Conservation (phyloP, 92 coral and sea anemone genomes). For the Parazoanthus darwini region DNA sequence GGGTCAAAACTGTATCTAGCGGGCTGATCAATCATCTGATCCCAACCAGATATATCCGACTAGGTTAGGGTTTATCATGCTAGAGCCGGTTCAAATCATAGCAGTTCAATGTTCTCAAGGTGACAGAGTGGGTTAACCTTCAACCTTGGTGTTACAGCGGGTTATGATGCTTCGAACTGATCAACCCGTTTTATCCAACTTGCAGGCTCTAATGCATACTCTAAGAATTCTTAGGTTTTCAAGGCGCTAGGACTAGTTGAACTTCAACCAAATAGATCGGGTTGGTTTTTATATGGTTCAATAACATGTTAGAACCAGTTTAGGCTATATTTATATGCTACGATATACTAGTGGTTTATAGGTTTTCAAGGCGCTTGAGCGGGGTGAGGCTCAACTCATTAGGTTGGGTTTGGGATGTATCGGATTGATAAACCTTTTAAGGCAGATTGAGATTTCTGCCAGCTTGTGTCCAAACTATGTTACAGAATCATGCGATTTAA, state of each 20-base stretch:
- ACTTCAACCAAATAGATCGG: neutral
- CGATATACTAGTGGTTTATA: too few relatives aligned
- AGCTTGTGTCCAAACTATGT: neutral
- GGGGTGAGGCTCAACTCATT: too few relatives aligned
- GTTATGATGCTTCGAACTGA: too few relatives aligned
- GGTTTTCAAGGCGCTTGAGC: too few relatives aligned
- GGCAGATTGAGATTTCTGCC: neutral
- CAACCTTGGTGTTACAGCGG: too few relatives aligned
- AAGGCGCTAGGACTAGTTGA: neutral
- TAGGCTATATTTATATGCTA: too few relatives aligned
- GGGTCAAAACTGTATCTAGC: neutral
- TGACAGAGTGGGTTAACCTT: neutral
- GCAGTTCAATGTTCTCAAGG: neutral
- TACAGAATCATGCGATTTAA: too few relatives aligned
- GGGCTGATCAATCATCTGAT: neutral
- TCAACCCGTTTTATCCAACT: too few relatives aligned
- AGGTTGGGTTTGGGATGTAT: neutral
- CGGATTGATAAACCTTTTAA: neutral
- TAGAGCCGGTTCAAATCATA: neutral
- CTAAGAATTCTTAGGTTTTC: neutral
- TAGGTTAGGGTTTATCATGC: neutral
- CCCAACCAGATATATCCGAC: neutral
- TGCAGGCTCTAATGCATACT: neutral
- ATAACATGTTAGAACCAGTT: too few relatives aligned
- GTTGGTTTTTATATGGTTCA: too few relatives aligned